Conservation (phyloP, 2,113 vertebrate species). For the human (Homo sapiens) region GRCh38 chr5:128579501-128580000, state of each 20-base stretch:
- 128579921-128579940: neutral
- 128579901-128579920: neutral
- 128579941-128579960: neutral
- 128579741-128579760: neutral
- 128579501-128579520: slow-evolving; percentile 16
- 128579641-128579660: slow-evolving; percentile 26
- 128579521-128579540: slow-evolving; percentile 2
- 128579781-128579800: neutral
- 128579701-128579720: neutral
- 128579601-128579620: neutral
- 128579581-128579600: neutral
- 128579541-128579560: slow-evolving; percentile 14
- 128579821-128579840: slow-evolving; percentile 8
- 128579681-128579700: neutral
- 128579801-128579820: neutral
- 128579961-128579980: neutral
- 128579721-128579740: neutral
- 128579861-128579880: neutral
- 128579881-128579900: neutral
- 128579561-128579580: neutral
- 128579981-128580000: neutral
- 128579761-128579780: neutral
- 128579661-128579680: neutral
- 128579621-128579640: neutral
- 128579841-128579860: neutral